Evolutionary conservation across 1,140 invertebrate species (phyloP), one percentile per base, ranked within the genome.

Genomic region (Microplitis mediator): DNA sequence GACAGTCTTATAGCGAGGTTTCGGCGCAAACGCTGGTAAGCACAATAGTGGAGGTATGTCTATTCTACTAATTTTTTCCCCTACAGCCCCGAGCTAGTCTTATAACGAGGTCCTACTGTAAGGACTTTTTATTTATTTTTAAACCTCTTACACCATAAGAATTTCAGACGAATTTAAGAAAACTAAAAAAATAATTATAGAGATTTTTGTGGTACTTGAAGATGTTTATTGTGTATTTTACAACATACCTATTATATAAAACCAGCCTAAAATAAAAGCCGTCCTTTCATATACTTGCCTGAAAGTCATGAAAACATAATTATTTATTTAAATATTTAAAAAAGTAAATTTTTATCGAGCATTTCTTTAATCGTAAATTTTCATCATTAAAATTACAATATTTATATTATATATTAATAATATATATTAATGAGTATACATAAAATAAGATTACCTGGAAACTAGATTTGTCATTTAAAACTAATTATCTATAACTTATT

Each of bases 391-490:
- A 8, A 31, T 58, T 8, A 62, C 32, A 14, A 32, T 62, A 9
- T 62, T 4, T 2, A 32, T 62, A 9, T 62, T 4, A 34, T 45
- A 45, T 9, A 45, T 45, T 9, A 45, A 45, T 45, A 45, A 45
- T 45, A 45, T 39, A 39, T 45, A 45, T 45, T 8, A 9, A 45
- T 23, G 69, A 74, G 74, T 77, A 74, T 74, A 74, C 65, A 65
- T 54, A 34, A 69, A 58, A 69, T 32, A 61, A 32, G 16, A 4
- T 61, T 23, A 32, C 16, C 60, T 31, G 16, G 60, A 61, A 31
- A 61, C 11, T 5, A 13, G 31, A 32, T 16, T 6, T 58, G 32
- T 32, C 16, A 23, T 61, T 16, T 13, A 61, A 61, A 16, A 61
- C 36, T 6, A 61, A 61, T 32, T 32, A 31, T 32, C 32, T 11